phyloP scores from a whole-genome alignment of 2,888 invertebrate genomes.

The Polyommatus icarus region DNA sequence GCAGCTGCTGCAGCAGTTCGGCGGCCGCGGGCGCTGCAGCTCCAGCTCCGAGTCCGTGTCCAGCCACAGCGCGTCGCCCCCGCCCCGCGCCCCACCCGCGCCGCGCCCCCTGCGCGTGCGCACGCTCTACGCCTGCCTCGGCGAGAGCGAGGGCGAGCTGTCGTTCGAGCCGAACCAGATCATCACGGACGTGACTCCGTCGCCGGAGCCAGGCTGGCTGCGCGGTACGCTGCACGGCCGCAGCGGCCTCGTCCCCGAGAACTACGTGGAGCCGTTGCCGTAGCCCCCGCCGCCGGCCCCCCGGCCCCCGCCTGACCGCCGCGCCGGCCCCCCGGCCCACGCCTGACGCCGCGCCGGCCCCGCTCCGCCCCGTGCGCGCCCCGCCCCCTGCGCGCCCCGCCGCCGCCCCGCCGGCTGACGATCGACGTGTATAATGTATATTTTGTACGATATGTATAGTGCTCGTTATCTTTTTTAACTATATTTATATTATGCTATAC shows the following conservation, averaged over 20 bases:
- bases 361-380: constrained; percentile 34
- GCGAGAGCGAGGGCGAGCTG: constrained; percentile 97
- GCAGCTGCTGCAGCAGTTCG: constrained; percentile 65
- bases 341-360: constrained; percentile 54
- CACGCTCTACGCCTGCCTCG: constrained; percentile 97
- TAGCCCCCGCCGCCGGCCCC: constrained; percentile 56
- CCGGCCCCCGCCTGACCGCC: constrained; percentile 44
- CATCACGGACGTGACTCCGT: constrained; percentile 95
- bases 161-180: constrained; percentile 99
- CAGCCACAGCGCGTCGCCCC: constrained; percentile 58
- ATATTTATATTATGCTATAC: constrained; percentile 72
- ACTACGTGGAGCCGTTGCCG: constrained; percentile 95
- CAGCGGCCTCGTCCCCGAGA: constrained; percentile 96
- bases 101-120: constrained; percentile 82
- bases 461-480: constrained; percentile 76
- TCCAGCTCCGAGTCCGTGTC: constrained; percentile 92
- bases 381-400: not conserved
- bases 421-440: constrained; percentile 66
- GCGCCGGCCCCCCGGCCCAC: constrained; percentile 47
- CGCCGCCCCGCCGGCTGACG: constrained; percentile 46
- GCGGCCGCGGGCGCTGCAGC: constrained; percentile 64
- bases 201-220: constrained; percentile 98
- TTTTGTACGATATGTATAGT: constrained; percentile 75
- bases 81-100: constrained; percentile 30
- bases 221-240: constrained; percentile 96